phyloP scores from a whole-genome alignment of 1,140 invertebrate genomes.

The Phocides pigmalion region DNA sequence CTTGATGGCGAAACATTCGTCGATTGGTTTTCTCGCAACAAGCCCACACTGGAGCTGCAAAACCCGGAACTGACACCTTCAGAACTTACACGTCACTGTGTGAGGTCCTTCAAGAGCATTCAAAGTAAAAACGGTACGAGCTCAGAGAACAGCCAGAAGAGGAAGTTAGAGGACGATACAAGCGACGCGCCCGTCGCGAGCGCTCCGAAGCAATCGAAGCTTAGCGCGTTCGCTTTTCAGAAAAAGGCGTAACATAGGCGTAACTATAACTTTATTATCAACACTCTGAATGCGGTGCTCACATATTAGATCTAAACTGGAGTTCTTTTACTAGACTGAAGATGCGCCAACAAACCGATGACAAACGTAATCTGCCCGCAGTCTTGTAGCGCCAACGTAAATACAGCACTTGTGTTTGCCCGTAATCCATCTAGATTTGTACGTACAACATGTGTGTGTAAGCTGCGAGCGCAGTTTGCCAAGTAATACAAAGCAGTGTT shows the following conservation, averaged over 20 bases:
- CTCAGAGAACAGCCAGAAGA: conserved; percentile 56
- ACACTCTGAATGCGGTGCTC: too few relatives aligned
- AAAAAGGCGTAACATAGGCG: conserved; percentile 57
- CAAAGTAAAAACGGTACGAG: conserved; percentile 44
- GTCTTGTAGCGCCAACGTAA: too few relatives aligned
- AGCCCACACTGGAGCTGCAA: conserved; percentile 81
- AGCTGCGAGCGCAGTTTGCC: too few relatives aligned
- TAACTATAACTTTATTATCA: neutral
- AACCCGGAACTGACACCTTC: conserved; percentile 81
- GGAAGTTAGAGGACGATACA: conserved; percentile 64
- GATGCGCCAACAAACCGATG: too few relatives aligned
- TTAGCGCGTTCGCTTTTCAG: conserved; percentile 78
- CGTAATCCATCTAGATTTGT: too few relatives aligned
- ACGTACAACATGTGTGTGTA: too few relatives aligned
- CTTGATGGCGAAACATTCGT: conserved; percentile 80
- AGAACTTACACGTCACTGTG: conserved; percentile 83
- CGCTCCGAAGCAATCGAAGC: conserved; percentile 77
- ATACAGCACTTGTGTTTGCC: too few relatives aligned
- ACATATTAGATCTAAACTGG: too few relatives aligned
- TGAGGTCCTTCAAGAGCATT: conserved; percentile 82
- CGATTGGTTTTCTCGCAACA: conserved; percentile 85
- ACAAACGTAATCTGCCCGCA: too few relatives aligned
- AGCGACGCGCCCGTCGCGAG: conserved; percentile 50
- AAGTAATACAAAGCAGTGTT: too few relatives aligned
- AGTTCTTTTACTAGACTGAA: too few relatives aligned